Conservation (phyloP, 23 tunicate species). For the Halocynthia aurantium region DNA sequence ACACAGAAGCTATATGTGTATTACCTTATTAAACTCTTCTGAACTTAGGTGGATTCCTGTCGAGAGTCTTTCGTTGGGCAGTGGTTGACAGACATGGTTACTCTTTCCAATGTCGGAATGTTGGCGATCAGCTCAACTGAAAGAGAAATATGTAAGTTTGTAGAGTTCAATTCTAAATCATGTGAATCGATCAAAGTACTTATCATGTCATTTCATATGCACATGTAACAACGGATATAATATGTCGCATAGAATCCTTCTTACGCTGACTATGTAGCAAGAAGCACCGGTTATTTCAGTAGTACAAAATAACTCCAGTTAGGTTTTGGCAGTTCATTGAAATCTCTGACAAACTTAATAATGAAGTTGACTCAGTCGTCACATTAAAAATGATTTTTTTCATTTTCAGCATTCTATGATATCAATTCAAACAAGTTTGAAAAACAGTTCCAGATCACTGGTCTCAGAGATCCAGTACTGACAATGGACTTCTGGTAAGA, state of each 20-base stretch:
- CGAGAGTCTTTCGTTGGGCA: slow-evolving; percentile 40
- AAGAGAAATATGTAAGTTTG: slow-evolving; percentile 63
- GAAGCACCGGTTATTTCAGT: too few relatives aligned
- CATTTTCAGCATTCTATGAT: slow-evolving; percentile 70
- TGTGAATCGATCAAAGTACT: too few relatives aligned
- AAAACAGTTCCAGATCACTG: slow-evolving; percentile 47
- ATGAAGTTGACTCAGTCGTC: too few relatives aligned
- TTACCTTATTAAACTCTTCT: too few relatives aligned
- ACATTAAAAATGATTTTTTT: neutral
- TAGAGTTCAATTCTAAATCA: too few relatives aligned
- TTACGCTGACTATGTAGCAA: too few relatives aligned
- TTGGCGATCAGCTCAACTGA: slow-evolving; percentile 89
- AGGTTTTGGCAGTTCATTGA: neutral
- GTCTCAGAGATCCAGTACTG: slow-evolving; percentile 59
- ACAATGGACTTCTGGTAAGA: slow-evolving; percentile 65
- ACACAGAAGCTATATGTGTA: too few relatives aligned
- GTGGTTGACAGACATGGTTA: slow-evolving; percentile 83
- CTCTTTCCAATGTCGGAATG: slow-evolving; percentile 73
- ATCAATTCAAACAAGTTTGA: slow-evolving; percentile 56
- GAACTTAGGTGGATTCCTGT: slow-evolving; percentile 27
- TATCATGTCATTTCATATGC: too few relatives aligned
- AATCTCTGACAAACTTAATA: too few relatives aligned
- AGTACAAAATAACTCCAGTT: neutral
- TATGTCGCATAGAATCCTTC: too few relatives aligned
- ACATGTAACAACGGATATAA: too few relatives aligned